A percentile compares a stretch with the other conserved stretches of the same genome.
phyloP scores from a whole-genome alignment of 2,113 vertebrate genomes.

The Setophaga coronata region DNA sequence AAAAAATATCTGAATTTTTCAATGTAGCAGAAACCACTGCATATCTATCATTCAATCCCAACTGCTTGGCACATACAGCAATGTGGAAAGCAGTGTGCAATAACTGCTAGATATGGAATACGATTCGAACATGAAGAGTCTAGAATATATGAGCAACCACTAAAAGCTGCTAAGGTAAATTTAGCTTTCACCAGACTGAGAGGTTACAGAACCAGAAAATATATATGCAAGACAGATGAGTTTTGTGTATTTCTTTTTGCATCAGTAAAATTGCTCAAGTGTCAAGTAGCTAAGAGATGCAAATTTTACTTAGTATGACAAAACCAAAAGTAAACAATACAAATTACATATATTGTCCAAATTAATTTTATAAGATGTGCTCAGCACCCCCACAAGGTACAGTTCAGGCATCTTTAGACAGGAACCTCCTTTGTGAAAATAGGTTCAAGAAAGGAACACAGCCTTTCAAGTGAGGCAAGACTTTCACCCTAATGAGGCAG shows the following conservation, averaged over 20 bases:
- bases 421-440: not conserved
- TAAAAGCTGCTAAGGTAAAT: not conserved
- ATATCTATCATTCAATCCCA: not conserved
- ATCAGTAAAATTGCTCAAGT: not conserved
- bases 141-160: not conserved
- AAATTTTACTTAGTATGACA: not conserved
- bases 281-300: not conserved
- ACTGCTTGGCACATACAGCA: not conserved
- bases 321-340: not conserved
- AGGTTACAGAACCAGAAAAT: not conserved
- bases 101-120: not conserved
- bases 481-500: not conserved
- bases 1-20: not conserved
- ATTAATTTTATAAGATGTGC: not conserved
- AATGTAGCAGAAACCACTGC: not conserved
- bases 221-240: not conserved
- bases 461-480: not conserved
- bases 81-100: not conserved
- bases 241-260: not conserved
- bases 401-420: not conserved
- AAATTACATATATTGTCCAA: not conserved
- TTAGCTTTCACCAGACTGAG: not conserved
- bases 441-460: not conserved
- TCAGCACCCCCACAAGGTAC: not conserved
- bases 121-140: not conserved